Conservation (phyloP, 1,140 invertebrate genomes). For the Drosophila obscura region DNA sequence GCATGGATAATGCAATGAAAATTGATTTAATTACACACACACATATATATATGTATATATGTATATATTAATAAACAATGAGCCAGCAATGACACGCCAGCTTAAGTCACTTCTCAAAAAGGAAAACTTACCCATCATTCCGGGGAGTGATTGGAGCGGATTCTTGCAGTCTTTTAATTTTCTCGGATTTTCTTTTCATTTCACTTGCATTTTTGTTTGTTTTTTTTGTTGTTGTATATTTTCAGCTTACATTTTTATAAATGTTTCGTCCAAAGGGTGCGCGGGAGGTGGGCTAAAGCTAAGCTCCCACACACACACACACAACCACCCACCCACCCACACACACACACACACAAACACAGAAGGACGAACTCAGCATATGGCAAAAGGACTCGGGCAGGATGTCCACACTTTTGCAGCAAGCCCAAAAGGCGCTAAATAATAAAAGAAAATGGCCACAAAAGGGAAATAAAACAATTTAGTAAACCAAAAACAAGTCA, state of each 20-base stretch:
- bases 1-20: constrained; percentile 16
- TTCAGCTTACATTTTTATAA: constrained; percentile 15
- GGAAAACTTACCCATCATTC: constrained; percentile 32
- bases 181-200: no score
- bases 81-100: constrained; percentile 31
- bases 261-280: constrained; percentile 1
- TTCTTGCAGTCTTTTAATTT: not conserved
- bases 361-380: constrained; percentile 48
- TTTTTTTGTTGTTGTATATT: not conserved
- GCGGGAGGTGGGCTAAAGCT: not conserved
- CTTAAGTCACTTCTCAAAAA: constrained; percentile 27
- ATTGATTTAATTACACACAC: constrained; percentile 42
- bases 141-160: not conserved
- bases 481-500: constrained; percentile 66
- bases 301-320: not conserved
- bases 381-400: constrained; percentile 53
- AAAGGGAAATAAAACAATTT: constrained; percentile 60
- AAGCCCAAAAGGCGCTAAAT: constrained; percentile 50
- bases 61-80: constrained; percentile 38
- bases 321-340: no score
- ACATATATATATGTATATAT: no score
- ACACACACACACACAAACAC: constrained; percentile 14
- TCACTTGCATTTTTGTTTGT: not conserved
- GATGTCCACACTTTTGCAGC: constrained; percentile 36
- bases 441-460: constrained; percentile 41